phyloP scores from a whole-genome alignment of 2,888 invertebrate species.

The Seira ritae region DNA sequence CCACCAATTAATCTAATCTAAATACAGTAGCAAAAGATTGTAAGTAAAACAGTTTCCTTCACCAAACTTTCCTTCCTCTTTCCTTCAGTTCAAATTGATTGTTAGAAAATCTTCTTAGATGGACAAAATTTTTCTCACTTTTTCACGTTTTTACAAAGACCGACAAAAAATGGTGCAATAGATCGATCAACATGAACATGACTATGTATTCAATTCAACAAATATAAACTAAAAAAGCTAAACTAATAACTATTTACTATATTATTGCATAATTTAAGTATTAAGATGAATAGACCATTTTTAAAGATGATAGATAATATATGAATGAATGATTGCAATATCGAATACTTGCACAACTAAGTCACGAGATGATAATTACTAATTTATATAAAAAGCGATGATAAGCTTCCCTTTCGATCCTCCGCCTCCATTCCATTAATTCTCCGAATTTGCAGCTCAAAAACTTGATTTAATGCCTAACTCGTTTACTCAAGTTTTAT shows the following conservation, averaged over 20 bases:
- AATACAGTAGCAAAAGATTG: background rate
- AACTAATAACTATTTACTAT: background rate
- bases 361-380: no score
- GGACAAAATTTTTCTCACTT: constrained; percentile 32
- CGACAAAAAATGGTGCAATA: background rate
- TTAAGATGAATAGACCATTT: background rate
- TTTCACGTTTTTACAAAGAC: constrained; percentile 39
- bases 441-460: no score
- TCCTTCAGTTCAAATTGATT: background rate
- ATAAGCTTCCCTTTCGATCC: no score
- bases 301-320: background rate
- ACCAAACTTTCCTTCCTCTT: background rate
- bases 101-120: background rate
- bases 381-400: no score
- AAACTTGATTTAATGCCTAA: no score
- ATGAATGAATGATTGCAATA: background rate
- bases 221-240: background rate
- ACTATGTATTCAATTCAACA: no score
- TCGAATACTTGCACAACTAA: no score
- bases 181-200: background rate
- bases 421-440: no score
- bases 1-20: no score
- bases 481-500: no score
- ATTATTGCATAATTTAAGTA: background rate
- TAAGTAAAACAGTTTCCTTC: background rate